phyloP scores from a whole-genome alignment of 2,113 vertebrate species.

The Apus apus region DNA sequence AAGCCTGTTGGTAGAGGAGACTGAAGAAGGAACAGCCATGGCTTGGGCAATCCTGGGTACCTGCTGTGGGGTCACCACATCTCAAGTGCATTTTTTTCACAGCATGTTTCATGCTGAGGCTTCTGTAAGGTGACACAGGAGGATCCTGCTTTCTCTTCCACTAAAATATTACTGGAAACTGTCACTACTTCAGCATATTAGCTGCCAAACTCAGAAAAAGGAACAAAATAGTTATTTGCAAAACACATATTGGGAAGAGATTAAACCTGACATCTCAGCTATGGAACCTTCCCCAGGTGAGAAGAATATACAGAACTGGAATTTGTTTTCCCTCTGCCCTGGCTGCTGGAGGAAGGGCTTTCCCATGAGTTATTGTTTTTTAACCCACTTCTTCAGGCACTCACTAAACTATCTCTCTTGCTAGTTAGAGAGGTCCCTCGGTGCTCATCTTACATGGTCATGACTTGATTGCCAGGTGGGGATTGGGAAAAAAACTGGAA shows the following conservation, averaged over 20 bases:
- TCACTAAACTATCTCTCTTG: background rate
- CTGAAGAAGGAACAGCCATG: background rate
- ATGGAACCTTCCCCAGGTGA: background rate
- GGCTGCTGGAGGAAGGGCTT: background rate
- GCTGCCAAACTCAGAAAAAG: background rate
- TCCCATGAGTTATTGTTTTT: background rate
- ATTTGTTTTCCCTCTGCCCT: background rate
- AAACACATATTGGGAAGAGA: constrained; percentile 7
- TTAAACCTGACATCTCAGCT: constrained; percentile 31
- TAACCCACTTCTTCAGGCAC: background rate
- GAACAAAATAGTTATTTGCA: constrained; percentile 30
- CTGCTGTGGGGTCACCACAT: background rate
- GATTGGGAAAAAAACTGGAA: background rate
- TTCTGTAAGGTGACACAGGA: background rate
- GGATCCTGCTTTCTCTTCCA: background rate
- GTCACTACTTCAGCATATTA: fast-evolving
- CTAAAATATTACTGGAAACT: background rate
- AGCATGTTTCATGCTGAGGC: background rate
- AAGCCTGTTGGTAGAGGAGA: fast-evolving
- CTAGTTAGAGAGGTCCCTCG: background rate
- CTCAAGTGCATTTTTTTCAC: background rate
- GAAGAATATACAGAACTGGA: background rate
- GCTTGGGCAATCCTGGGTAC: background rate
- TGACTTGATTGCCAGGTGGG: background rate
- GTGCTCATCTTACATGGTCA: background rate